Evolutionary conservation across 1,140 invertebrate genomes (phyloP), one percentile per base, ranked within the genome.

Genomic region (Kradibia gibbosae): DNA sequence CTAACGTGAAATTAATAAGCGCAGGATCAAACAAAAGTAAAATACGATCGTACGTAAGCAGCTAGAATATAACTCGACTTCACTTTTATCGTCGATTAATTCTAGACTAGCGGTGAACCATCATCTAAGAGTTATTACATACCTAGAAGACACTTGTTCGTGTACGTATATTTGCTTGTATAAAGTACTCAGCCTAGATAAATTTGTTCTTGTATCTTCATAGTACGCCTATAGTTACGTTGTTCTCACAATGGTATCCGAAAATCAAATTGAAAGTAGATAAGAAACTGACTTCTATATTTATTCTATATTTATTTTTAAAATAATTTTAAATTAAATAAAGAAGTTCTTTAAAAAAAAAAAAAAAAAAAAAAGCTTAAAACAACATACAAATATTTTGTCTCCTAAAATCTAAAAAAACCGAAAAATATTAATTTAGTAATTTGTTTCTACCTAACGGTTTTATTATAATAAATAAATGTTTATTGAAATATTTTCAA

Each of bases 11-110:
- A 17, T 39, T 67, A 39, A 39, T n/a, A 39, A 67, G 17, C 34
- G 36, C 28, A 67, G 22, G 20, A 67, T 39, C 34, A 67, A 67
- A 67, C 3, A 53, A 17, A 53, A 53, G 50, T 53, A 11, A 20
- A 20, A 0, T 15, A n/a, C 34, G 22, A 67, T 67, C 62, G 34
- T 4, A n/a, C 3, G n/a, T 39, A 67, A 67, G 20, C 62, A 67
- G 60, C 36, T 65, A 65, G 31, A 67, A 0, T 20, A 67, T 67
- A 67, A 39, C 34, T 34, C 62, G 62, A 67, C 62, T 67, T 67
- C 1, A 8, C 1, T 0, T 67, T 39, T 67, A 67, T 67, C 62
- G 20, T 10, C 62, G n/a, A 67, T 67, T 67, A 67, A 39, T 39
- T 67, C 62, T 39, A 39, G 62, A 67, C 62, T 67, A 67, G 62